Evolutionary conservation across 2,888 invertebrate species (phyloP), one percentile per base, ranked within the genome.

Genomic region (Celastrina argiolus): DNA sequence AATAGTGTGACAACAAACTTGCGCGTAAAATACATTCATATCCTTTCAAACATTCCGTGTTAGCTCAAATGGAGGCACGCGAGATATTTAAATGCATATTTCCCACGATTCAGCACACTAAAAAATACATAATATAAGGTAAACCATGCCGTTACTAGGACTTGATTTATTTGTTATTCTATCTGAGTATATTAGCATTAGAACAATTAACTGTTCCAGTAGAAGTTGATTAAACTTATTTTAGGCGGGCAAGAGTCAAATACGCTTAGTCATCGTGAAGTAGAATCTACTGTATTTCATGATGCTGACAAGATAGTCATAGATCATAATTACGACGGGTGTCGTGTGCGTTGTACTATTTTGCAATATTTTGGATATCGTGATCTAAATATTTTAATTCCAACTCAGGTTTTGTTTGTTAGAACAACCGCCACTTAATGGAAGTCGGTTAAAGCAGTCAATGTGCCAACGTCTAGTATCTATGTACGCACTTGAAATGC

Each of bases 71-170:
- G 14, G 18, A 61, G 36, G 22, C 61, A 36, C 39, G 22, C 34
- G 34, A 61, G 51, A 22, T 51, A 51, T 22, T 61, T 14, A 36
- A 14, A 61, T 61, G 39, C 61, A 34, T 61, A 61, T 61, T 59
- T 61, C 61, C 61, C 61, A 61, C 39, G 39, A 59, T 34, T 18
- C 7, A 39, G 39, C 14, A 36, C 22, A 61, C 36, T 22, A 14
- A 22, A 36, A 61, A 34, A 61, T 18, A 59, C 16, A 59, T 61
- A 61, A 22, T 36, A 39, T 61, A 22, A 39, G 12, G 22, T 12
- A 51, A 51, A 12, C 16, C 12, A 22, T 12, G 5, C 14, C 12
- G 12, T 22, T 51, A 51, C 22, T 51, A 22, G 51, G 12, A 22
- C 51, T 51, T 51, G 12, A 22, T 51, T 26, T 51, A 26, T 51